Evolutionary conservation across 2,797 vertebrate species (phyloP), one percentile per base, ranked within the genome.

Genomic region (Avahi laniger): DNA sequence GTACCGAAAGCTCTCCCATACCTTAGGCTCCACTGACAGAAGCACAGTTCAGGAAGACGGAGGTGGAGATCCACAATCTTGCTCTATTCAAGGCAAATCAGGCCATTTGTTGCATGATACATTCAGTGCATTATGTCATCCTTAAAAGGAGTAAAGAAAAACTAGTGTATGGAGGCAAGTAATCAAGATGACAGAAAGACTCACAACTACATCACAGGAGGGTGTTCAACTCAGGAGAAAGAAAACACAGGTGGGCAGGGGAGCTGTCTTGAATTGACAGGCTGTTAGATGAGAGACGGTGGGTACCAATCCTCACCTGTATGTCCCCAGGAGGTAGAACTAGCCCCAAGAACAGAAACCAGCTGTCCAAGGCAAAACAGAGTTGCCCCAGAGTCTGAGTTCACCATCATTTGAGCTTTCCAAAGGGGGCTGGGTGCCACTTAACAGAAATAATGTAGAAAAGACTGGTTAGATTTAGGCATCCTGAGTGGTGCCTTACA

Each of bases 301-400:
- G 1, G 8, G 2, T 17, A 3, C 0, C 69, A 43, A 1, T 52
- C 28, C 76, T 48, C 57, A 33, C 30, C 14, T 28, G 1, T 10
- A 33, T 7, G 28, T 57, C 43, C 59, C 86, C 22, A 48, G n/a
- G 41, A 83, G 35, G 57, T 4, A 52, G 24, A 80, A 50, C 13
- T 13, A 80, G 46, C 28, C 43, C 7, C 17, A 38, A 24, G 41
- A 70, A 48, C n/a, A 30, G 83, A 80, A 83, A 70, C 38, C 43
- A 63, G 50, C 35, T 41, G 4, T 59, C 26, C 9, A n/a, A 67
- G 30, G 18, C 48, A 28, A 61, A 73, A n/a, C 0, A 8, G 26
- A 3, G 4, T 1, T 24, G 20, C 17, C 5, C 46, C 52, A 22
- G 14, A 48, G 28, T 79, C 81, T 41, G 41, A 88, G 28, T 57